Evolutionary conservation across 2,113 vertebrate genomes (phyloP), one percentile per base, ranked within the genome.

Genomic region (Cygnus atratus): DNA sequence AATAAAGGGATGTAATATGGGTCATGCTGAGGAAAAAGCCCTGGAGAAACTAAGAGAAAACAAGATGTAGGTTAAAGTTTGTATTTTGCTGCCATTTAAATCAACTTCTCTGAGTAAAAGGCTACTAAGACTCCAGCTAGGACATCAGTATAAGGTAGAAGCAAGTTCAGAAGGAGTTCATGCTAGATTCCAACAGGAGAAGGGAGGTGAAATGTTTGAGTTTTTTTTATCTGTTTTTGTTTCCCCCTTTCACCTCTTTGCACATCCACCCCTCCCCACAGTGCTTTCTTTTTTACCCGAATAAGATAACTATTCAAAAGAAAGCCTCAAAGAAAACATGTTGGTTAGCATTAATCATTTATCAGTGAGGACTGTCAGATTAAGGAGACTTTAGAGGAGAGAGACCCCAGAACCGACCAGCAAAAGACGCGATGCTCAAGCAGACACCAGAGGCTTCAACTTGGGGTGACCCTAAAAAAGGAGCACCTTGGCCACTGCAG

Each of bases 211-310:
- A 92, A 76, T n/a, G 1, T 15, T 78, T 75, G 4, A 3, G 65
- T 46, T 79, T 11, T 20, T 20, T 55, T 5, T 1, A 43, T 6
- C 24, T 55, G 31, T 11, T 20, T 31, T 0, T 0, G 5, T 58
- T 84, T 80, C 63, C 13, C 35, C 37, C 46, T 48, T 48, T 48
- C 44, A 46, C 16, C 17, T 17, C 44, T 44, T 44, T 44, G 44
- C 44, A 46, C 18, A 46, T 46, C 46, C 46, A 19, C 19, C 46
- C 44, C 9, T 20, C 46, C 9, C 25, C 54, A 31, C 78, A 91
- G 63, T 13, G 16, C 3, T 68, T 67, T 73, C 18, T 59, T 54
- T 59, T 76, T 81, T 72, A 62, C 39, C 39, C 43, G 22, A 59
- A 28, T 57, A 82, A 35, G 20, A 25, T 46, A 35, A 57, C 33